Base-by-base conservation (phyloP, 2,888 invertebrate genomes). In the Agapostemon virescens region DNA sequence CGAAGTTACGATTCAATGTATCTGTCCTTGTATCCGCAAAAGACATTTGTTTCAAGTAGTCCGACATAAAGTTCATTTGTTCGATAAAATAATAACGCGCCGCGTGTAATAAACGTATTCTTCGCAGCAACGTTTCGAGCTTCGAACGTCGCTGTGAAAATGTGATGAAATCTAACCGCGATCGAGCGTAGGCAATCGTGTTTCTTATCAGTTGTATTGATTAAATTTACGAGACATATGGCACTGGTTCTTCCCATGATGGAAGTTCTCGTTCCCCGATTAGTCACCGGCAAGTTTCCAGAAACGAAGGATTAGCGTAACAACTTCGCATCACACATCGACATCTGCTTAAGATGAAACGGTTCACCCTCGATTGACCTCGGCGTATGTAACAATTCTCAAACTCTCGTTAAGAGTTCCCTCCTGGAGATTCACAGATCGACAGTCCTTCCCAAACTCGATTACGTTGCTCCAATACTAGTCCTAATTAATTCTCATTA, bases 271-370 rank as follows among this genome's bases (percentile, higher is more conserved):
- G 38, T n/a, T 23, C 36, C 17, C 15, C 74, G 69, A 83, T 87
- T 78, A 83, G 79, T 61, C 63, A 63, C 40, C 38, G 42, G 55
- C n/a, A 85, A 85, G 81, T 86, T 86, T 20, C 67, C 20, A 38
- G 66, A 68, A 74, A 72, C 72, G 66, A 69, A 81, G 77, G 79
- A 81, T 83, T 83, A 82, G 69, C 72, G 79, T 78, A 52, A 79
- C 67, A 86, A 86, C 76, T 88, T 88, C 33, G 71, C 36, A 68
- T 67, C 73, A 74, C 79, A 79, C 70, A 82, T 86, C 84, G 85
- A 89, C 89, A 89, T 87, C 86, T 89, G 89, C 66, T 82, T 89
- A 89, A 88, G 89, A 89, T 87, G 83, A 76, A 78, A 36, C 81
- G 69, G 76, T 74, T 81, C 83, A 70, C 85, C 83, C 76, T 33